Evolutionary conservation across 2,888 invertebrate species (phyloP).

Genomic region (Capitulum mitella): DNA sequence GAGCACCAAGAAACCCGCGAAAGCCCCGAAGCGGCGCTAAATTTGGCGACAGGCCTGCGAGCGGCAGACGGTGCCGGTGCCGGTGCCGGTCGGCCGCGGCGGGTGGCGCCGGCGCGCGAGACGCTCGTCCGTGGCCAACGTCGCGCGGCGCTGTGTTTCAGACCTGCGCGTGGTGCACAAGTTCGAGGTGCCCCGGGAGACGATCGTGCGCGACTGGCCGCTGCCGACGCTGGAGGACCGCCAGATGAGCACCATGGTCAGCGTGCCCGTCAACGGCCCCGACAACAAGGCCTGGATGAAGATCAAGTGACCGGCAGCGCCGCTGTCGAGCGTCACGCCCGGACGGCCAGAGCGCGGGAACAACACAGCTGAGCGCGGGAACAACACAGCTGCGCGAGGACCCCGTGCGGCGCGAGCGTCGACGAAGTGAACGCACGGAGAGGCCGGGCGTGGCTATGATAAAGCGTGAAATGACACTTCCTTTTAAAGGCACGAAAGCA

Average conservation of each 20-base stretch:
- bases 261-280: background rate
- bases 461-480: no score
- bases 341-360: no score
- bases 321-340: no score
- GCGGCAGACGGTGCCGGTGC: background rate
- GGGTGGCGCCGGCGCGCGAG: no score
- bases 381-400: no score
- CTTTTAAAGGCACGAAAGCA: no score
- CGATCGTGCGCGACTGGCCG: background rate
- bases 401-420: no score
- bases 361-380: no score
- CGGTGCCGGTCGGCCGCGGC: background rate
- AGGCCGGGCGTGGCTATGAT: no score
- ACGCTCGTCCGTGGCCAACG: no score
- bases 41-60: background rate
- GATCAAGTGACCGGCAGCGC: background rate
- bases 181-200: background rate
- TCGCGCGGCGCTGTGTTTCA: background rate
- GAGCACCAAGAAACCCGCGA: background rate
- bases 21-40: background rate
- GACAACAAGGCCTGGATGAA: background rate
- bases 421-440: no score
- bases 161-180: slow-evolving; percentile 14
- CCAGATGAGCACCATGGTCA: background rate
- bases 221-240: background rate